phyloP scores from a whole-genome alignment of 2,888 invertebrate species.

The Chaitophorus viminalis region DNA sequence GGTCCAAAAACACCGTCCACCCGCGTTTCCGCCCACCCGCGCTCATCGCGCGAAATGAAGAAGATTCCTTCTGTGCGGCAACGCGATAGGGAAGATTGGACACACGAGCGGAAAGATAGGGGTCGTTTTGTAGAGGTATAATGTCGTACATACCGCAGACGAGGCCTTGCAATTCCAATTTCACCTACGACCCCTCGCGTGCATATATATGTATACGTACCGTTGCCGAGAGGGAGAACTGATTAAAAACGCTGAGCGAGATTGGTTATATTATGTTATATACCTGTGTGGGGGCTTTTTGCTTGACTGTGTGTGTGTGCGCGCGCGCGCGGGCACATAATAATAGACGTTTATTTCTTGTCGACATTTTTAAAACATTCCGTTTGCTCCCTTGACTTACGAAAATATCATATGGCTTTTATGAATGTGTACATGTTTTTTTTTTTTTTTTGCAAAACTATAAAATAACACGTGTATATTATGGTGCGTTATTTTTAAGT shows the following conservation, averaged over 20 bases:
- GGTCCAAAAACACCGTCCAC: conserved; percentile 30
- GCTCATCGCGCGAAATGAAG: background rate
- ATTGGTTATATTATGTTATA: background rate
- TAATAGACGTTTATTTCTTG: too few relatives aligned
- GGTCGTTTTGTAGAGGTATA: background rate
- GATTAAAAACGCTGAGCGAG: conserved; percentile 52
- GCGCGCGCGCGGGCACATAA: too few relatives aligned
- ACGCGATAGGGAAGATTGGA: conserved; percentile 26
- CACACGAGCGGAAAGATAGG: background rate
- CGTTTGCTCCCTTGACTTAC: too few relatives aligned
- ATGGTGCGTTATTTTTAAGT: too few relatives aligned
- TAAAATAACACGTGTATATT: too few relatives aligned
- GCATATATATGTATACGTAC: background rate
- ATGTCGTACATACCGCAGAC: conserved; percentile 51
- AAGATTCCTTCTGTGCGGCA: conserved; percentile 47
- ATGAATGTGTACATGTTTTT: too few relatives aligned
- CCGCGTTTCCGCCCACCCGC: background rate
- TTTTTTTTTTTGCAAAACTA: too few relatives aligned
- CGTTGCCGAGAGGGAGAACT: background rate
- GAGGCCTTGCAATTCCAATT: conserved; percentile 32
- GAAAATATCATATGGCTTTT: too few relatives aligned
- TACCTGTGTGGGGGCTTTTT: too few relatives aligned
- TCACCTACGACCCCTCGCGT: conserved; percentile 10
- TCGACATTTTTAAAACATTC: too few relatives aligned
- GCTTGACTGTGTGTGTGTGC: background rate